Evolutionary conservation across 2,888 invertebrate genomes (phyloP).

Genomic region (Acanthosepion pharaonis): DNA sequence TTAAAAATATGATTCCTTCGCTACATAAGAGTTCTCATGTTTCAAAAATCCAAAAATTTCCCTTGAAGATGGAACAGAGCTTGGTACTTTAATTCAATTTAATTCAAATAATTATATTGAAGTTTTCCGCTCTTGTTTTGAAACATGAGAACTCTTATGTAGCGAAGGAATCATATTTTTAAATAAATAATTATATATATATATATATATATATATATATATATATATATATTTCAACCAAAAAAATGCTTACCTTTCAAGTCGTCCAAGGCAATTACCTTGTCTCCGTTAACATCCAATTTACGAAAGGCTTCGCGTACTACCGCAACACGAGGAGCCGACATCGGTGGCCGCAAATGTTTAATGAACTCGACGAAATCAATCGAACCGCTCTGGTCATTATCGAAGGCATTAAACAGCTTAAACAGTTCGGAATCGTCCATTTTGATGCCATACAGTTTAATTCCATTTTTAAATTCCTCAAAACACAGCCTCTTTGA

Average conservation of each 20-base stretch:
- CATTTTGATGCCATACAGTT: constrained; percentile 58
- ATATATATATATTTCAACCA: too few relatives aligned
- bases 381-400: constrained; percentile 63
- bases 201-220: too few relatives aligned
- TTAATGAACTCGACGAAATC: constrained; percentile 69
- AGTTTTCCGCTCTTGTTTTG: too few relatives aligned
- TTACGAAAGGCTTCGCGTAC: constrained; percentile 69
- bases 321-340: constrained; percentile 58
- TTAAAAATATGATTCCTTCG: too few relatives aligned
- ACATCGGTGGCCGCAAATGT: constrained; percentile 66
- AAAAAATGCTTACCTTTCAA: constrained; percentile 64
- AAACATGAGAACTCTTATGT: too few relatives aligned
- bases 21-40: too few relatives aligned
- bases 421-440: constrained; percentile 61
- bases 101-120: too few relatives aligned
- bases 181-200: too few relatives aligned
- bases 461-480: constrained; percentile 65
- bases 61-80: too few relatives aligned
- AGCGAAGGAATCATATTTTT: too few relatives aligned
- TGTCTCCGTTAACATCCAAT: constrained; percentile 68
- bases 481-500: constrained; percentile 65
- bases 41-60: too few relatives aligned
- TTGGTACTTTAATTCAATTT: too few relatives aligned
- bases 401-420: constrained; percentile 66
- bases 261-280: constrained; percentile 66